Conservation (phyloP, 2,888 invertebrate genomes). For the Sphaerophoria taeniata region DNA sequence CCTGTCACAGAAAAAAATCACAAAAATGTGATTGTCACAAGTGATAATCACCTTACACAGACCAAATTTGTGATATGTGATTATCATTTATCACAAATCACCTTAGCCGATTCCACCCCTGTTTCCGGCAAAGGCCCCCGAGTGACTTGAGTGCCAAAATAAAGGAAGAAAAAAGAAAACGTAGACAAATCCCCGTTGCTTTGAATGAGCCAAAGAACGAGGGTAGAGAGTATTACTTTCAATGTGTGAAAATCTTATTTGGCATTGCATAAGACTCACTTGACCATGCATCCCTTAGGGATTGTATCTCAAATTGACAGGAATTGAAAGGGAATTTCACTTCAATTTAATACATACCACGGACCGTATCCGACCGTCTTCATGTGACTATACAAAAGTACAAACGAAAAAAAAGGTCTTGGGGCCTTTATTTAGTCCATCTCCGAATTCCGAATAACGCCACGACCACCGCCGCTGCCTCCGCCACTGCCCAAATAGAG, state of each 20-base stretch:
- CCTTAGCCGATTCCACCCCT: no score
- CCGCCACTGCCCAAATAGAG: constrained; percentile 12
- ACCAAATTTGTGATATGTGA: no score
- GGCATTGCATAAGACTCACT: constrained; percentile 73
- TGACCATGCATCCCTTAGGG: constrained; percentile 73
- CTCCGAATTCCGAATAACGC: no score
- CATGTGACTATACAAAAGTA: constrained; percentile 39
- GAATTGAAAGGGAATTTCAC: constrained; percentile 72
- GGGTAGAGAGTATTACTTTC: constrained; percentile 62
- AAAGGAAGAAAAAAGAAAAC: constrained; percentile 41
- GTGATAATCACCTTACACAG: no score
- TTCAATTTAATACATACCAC: constrained; percentile 69
- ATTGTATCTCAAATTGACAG: constrained; percentile 72
- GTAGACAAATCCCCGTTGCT: constrained; percentile 30
- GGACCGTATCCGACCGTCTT: constrained; percentile 20
- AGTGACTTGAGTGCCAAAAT: constrained; percentile 19
- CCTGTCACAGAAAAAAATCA: no score
- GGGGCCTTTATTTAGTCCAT: constrained; percentile 31
- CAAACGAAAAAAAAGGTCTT: constrained; percentile 37
- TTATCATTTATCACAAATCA: no score
- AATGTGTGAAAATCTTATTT: constrained; percentile 74
- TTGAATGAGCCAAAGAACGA: constrained; percentile 21
- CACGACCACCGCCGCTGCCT: background rate
- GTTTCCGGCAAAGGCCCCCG: constrained; percentile 54
- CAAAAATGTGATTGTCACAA: no score